Base-by-base conservation (phyloP, 53 echinoderm and acorn worm genomes). In the Luidia sarsii region DNA sequence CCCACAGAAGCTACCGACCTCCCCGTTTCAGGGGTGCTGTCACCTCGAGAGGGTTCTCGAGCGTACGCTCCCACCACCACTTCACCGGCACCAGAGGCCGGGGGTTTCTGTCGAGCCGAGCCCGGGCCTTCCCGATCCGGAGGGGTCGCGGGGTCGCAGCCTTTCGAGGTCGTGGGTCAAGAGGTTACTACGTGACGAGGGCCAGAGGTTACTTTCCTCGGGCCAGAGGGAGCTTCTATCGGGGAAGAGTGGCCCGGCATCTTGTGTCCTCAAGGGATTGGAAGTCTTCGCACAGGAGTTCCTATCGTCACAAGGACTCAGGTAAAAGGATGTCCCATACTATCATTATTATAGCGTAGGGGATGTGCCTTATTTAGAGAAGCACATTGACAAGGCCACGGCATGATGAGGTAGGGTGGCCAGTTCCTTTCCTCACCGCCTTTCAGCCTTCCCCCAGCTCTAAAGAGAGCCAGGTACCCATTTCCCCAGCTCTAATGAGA, bases 161-260 rank as follows among this genome's bases (percentile, higher is more conserved):
- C 77, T 77, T 61, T 11, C 41, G 77, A 45, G 77, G 77, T 59
- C 77, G 61, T 32, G 77, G 77, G 22, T 29, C 10, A 14, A 77
- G 77, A 77, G 77, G 77, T 39, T 67, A 67, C 28, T 1, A 45
- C 14, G 3, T 45, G 10, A 13, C 27, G 24, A 9, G 7, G 20
- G 19, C 5, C 31, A 77, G 61, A 77, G 61, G 61, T 43, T n/a
- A n/a, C n/a, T n/a, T n/a, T n/a, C n/a, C n/a, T n/a, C n/a, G n/a
- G n/a, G n/a, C n/a, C n/a, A 61, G 62, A 57, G 74, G 74, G 41
- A 22, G 41, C 23, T 43, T 61, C 6, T 39, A n/a, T 16, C 59
- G 77, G 46, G 77, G 77, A 46, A 59, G 29, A 45, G n/a, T 45
- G 24, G 27, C 77, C 45, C 24, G 27, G 11, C 39, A 39, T 23